Evolutionary conservation across 2,888 invertebrate genomes (phyloP), one percentile per base, ranked within the genome.

Genomic region (Emmelina monodactyla): DNA sequence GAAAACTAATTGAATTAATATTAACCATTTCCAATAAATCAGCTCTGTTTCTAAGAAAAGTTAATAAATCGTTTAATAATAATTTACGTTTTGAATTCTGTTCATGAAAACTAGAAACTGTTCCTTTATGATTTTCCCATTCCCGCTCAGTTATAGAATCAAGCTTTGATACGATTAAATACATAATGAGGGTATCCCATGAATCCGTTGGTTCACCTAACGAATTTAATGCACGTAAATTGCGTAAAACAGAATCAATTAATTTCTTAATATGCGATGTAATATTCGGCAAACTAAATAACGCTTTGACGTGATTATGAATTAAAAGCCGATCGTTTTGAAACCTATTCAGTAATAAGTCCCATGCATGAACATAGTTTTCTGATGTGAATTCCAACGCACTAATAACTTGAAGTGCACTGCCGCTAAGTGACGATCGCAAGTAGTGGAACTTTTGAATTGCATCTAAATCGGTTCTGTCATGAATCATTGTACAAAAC

Each of bases 301-400:
- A 31, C 12, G 35, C 16, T 28, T 39, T 39, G 1, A 39, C 35
- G 30, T 35, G 39, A 32, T 39, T 39, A 10, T 39, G 39, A 2
- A 39, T 19, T 10, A 40, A 32, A 12, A 40, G 15, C 6, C 39
- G 19, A 16, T 15, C 16, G 14, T 37, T 40, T 14, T 40, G 34
- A n/a, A 14, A 40, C 12, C 39, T 28, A 22, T 32, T 33, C 14
- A 30, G 29, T n/a, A 40, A 13, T 12, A 39, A 31, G 9, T 33
- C 39, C 39, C 39, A 39, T 28, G 39, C 39, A 22, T 37, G 32
- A 14, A 9, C n/a, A 22, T 39, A 39, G 22, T 39, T 36, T n/a
- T 7, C 11, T 3, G 39, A 19, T 15, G 37, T 37, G 16, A 40
- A 40, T 25, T 40, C 39, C 28, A 40, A 16, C 11, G 39, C 29